These are phyloP conservation scores for Sepiola atlantica DNA, from an alignment of 2,888 invertebrate species.

Conservation along the genomic window DNA sequence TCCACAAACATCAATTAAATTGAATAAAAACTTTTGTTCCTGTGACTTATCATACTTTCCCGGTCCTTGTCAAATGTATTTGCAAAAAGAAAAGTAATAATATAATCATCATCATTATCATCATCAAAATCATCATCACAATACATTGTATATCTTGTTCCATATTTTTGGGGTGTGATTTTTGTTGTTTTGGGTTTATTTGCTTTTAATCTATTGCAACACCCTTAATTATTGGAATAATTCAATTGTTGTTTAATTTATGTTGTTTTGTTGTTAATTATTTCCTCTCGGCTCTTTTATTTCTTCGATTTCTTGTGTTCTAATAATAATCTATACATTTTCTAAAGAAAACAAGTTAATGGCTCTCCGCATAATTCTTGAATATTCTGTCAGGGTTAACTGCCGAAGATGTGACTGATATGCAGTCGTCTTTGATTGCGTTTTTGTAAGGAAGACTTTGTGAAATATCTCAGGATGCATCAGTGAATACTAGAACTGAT, in stretches of 20 bases:
- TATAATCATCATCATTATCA: background rate
- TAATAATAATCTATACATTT: background rate
- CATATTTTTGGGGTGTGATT: background rate
- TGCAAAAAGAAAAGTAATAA: background rate
- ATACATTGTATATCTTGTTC: background rate
- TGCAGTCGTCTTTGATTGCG: background rate
- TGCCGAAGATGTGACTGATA: background rate
- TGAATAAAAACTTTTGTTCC: background rate
- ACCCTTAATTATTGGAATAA: background rate
- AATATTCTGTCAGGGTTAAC: background rate
- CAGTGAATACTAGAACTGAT: background rate
- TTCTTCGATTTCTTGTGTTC: background rate
- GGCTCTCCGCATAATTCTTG: background rate
- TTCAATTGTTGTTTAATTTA: background rate
- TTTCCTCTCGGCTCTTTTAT: background rate
- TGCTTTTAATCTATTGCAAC: background rate
- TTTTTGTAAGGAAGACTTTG: background rate
- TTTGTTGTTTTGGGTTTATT: background rate
- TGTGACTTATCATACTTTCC: background rate
- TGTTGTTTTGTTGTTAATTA: background rate
- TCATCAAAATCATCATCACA: background rate
- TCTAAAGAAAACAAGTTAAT: background rate
- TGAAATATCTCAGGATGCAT: background rate
- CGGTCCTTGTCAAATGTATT: slow-evolving; percentile 32
- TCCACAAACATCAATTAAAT: background rate